Conservation (phyloP, 2,797 vertebrate genomes). For the Danio aesculapii region DNA sequence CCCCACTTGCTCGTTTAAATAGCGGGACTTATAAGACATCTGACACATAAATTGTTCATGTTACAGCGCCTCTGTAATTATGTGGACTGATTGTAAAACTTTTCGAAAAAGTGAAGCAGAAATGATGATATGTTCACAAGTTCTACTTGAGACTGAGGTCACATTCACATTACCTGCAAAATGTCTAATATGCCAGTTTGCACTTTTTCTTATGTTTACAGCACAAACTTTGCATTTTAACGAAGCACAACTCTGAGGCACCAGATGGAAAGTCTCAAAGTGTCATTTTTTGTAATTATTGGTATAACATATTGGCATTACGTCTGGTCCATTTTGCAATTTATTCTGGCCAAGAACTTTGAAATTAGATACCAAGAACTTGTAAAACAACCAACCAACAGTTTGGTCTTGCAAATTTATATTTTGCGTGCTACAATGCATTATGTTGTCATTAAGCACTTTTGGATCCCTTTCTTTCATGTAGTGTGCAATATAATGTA, state of each 20-base stretch:
- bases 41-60: constrained; percentile 60
- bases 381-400: constrained; percentile 1
- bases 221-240: neutral
- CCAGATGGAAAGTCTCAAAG: neutral
- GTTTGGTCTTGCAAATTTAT: neutral
- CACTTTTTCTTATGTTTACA: neutral
- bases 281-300: constrained; percentile 6
- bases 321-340: neutral
- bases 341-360: neutral
- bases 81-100: constrained; percentile 37
- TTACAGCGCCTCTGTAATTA: constrained; percentile 43
- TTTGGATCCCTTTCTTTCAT: too few species aligned
- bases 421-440: neutral
- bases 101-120: constrained; percentile 34
- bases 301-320: neutral
- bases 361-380: neutral
- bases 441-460: neutral
- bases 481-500: too few species aligned
- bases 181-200: neutral
- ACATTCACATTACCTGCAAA: constrained; percentile 14
- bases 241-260: neutral
- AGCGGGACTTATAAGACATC: constrained; percentile 52
- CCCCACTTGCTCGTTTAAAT: constrained; percentile 47
- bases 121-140: constrained; percentile 1
- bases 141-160: constrained; percentile 18